Evolutionary conservation across 2,797 vertebrate genomes (phyloP), one percentile per base, ranked within the genome.

Genomic region (Zalophus californianus): DNA sequence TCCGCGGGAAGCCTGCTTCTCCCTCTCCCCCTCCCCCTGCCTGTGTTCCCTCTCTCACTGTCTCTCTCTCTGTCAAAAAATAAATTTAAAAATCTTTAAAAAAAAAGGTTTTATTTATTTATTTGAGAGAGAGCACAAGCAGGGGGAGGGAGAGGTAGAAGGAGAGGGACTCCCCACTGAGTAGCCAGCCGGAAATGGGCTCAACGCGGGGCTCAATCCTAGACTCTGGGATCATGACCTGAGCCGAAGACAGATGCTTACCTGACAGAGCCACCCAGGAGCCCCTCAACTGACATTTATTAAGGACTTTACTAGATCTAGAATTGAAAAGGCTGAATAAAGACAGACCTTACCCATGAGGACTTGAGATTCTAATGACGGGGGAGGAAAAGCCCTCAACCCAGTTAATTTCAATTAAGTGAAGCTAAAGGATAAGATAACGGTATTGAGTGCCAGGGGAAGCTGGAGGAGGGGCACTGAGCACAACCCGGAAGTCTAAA

Each of bases 351-450:
- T 2, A 75, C 16, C 29, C 48, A 50, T 29, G 23, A 97, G 48
- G 72, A 80, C 32, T 66, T 88, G 62, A 94, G 50, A 70, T 48
- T 93, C 62, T 88, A 94, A 89, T 27, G 29, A 91, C 27, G 18
- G 52, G 3, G 4, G 7, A 44, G 35, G 25, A 23, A 35, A 52
- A 89, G 7, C 4, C 38, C 56, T 78, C n/a, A 90, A 93, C 90
- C 56, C 4, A 73, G 56, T 72, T 82, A 13, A 77, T 85, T 91
- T 93, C 60, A 84, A 27, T 84, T 92, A 78, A 50, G 32, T 73
- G 41, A 94, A 56, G 5, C 5, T 72, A 86, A 83, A 88, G 52
- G 58, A 27, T 86, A 92, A 94, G 60, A 86, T 84, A 91, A 85
- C 89, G 21, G 48, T 18, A 50, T 2, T 3, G 3, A 75, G 6